These are phyloP conservation scores for Solenodon paradoxus DNA, from an alignment of 2,113 vertebrate species.

Conservation along the genomic window DNA sequence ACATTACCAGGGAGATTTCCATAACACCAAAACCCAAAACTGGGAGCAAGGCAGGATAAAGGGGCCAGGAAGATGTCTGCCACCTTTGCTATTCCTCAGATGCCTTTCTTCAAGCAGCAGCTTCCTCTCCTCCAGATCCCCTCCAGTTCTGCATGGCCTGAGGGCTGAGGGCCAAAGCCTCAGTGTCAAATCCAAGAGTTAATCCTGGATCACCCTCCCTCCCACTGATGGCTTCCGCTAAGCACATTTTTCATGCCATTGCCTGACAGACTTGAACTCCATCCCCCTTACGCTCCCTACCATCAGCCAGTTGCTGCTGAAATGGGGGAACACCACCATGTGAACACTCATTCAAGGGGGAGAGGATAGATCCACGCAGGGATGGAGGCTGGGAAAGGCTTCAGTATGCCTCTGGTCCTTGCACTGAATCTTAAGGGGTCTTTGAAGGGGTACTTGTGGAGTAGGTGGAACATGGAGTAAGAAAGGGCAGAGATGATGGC, in stretches of 20 bases:
- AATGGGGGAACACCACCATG: background rate
- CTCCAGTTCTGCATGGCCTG: background rate
- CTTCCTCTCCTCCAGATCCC: background rate
- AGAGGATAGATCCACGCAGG: background rate
- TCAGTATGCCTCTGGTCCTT: background rate
- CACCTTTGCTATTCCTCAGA: background rate
- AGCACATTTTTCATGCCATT: background rate
- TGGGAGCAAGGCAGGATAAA: background rate
- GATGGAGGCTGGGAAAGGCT: background rate
- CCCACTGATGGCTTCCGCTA: background rate
- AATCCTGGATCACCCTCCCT: constrained; percentile 6
- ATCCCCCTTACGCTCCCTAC: background rate
- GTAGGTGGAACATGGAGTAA: background rate
- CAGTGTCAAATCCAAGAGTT: constrained; percentile 24
- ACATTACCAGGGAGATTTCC: background rate
- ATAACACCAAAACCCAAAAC: background rate
- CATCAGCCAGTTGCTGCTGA: background rate
- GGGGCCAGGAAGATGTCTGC: background rate
- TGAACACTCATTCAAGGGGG: background rate
- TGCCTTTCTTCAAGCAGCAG: background rate
- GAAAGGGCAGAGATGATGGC: background rate
- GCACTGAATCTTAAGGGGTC: background rate
- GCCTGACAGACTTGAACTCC: background rate
- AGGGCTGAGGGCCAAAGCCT: background rate
- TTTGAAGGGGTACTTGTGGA: background rate